Conservation (phyloP, 2,888 invertebrate genomes). For the Conchocele bisecta region DNA sequence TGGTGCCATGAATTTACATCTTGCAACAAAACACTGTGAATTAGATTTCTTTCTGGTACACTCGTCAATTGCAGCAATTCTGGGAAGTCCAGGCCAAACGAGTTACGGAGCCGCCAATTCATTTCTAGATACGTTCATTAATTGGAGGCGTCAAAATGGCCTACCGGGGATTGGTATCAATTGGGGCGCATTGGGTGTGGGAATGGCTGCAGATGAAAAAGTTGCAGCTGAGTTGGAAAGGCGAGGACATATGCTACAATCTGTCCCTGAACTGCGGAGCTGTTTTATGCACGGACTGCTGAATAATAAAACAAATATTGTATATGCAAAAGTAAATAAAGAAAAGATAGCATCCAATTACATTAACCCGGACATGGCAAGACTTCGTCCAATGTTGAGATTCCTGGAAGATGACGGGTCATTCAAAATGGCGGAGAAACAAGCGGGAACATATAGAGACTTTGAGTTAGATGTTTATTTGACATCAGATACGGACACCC, state of each 20-base stretch:
- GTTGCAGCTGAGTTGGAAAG: constrained; percentile 29
- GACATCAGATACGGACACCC: too few relatives aligned
- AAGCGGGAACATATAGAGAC: too few relatives aligned
- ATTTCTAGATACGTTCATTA: constrained; percentile 69
- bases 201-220: constrained; percentile 57
- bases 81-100: constrained; percentile 70
- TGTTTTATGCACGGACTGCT: constrained; percentile 57
- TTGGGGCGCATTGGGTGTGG: constrained; percentile 71
- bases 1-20: constrained; percentile 72
- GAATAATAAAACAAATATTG: constrained; percentile 45
- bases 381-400: too few relatives aligned
- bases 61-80: constrained; percentile 69
- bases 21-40: constrained; percentile 30
- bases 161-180: constrained; percentile 68
- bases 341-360: too few relatives aligned
- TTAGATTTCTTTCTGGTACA: constrained; percentile 73
- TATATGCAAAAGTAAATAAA: constrained; percentile 52
- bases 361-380: too few relatives aligned
- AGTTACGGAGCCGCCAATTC: constrained; percentile 73
- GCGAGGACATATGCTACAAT: constrained; percentile 20
- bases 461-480: too few relatives aligned
- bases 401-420: too few relatives aligned
- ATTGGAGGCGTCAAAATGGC: constrained; percentile 59
- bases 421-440: too few relatives aligned
- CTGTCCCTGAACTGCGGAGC: constrained; percentile 25